phyloP scores from a whole-genome alignment of 2,797 vertebrate species.

The Garrulus glandarius region DNA sequence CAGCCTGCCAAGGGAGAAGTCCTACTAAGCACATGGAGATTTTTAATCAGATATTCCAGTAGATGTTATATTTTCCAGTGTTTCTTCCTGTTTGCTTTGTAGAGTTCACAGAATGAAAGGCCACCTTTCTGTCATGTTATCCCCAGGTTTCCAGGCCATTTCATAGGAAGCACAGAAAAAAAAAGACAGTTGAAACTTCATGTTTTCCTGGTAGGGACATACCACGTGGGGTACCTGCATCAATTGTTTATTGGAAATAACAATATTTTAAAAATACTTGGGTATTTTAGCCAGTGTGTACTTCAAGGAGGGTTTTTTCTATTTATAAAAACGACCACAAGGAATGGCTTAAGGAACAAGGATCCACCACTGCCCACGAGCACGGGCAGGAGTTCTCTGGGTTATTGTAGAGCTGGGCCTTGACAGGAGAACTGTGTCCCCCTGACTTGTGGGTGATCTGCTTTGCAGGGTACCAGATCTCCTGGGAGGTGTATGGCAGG shows the following conservation, averaged over 20 bases:
- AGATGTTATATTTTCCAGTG: background rate
- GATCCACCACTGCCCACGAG: background rate
- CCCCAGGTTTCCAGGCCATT: background rate
- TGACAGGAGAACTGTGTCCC: background rate
- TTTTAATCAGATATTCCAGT: background rate
- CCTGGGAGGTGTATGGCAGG: constrained; percentile 86
- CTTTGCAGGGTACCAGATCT: constrained; percentile 85
- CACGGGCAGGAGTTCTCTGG: background rate
- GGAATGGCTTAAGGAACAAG: background rate
- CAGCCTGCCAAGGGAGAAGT: background rate
- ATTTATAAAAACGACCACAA: background rate
- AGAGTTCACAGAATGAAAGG: background rate
- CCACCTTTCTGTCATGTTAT: background rate
- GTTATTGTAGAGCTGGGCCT: too few species aligned
- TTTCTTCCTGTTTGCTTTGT: background rate
- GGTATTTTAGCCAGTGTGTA: background rate
- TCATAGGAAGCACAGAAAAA: background rate
- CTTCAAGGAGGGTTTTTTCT: background rate
- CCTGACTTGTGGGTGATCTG: background rate
- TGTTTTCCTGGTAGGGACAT: background rate
- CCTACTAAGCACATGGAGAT: background rate
- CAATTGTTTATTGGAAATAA: background rate
- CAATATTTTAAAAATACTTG: background rate
- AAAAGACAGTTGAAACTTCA: background rate
- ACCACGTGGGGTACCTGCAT: background rate